These are phyloP conservation scores for Lypha dubia DNA, from an alignment of 2,888 invertebrate genomes.

Conservation along the genomic window DNA sequence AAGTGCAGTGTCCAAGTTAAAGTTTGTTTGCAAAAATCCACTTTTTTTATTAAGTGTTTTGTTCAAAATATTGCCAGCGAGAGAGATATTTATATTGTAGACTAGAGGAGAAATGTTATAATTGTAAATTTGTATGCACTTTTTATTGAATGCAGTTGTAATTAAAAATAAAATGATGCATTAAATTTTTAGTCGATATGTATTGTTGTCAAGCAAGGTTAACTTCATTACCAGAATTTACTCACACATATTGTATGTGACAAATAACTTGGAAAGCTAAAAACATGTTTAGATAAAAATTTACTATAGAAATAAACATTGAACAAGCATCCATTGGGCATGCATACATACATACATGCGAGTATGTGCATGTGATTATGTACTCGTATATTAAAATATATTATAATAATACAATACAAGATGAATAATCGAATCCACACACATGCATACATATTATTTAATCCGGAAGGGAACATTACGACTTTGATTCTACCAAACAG, in stretches of 20 bases:
- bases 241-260: constrained; percentile 2
- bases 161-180: constrained; percentile 54
- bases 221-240: constrained; percentile 18
- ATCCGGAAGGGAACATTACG: too few relatives aligned
- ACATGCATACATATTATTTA: too few relatives aligned
- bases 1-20: constrained; percentile 31
- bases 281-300: constrained; percentile 27
- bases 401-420: too few relatives aligned
- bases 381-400: background rate
- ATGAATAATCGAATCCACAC: too few relatives aligned
- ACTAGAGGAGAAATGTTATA: constrained; percentile 9
- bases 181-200: constrained; percentile 10
- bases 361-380: too few relatives aligned
- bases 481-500: too few relatives aligned
- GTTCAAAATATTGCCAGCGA: background rate
- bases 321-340: background rate
- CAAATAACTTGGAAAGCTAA: constrained; percentile 9
- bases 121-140: constrained; percentile 8
- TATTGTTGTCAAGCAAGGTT: constrained; percentile 45
- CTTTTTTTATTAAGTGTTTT: background rate
- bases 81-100: background rate
- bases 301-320: background rate
- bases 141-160: constrained; percentile 24
- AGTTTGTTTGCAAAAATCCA: constrained; percentile 43
- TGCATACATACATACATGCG: background rate